A percentile compares a stretch with the other conserved stretches of the same genome.
These are phyloP conservation scores for Xiphophorus hellerii DNA, from an alignment of 2,113 vertebrate genomes.

Conservation along the genomic window DNA sequence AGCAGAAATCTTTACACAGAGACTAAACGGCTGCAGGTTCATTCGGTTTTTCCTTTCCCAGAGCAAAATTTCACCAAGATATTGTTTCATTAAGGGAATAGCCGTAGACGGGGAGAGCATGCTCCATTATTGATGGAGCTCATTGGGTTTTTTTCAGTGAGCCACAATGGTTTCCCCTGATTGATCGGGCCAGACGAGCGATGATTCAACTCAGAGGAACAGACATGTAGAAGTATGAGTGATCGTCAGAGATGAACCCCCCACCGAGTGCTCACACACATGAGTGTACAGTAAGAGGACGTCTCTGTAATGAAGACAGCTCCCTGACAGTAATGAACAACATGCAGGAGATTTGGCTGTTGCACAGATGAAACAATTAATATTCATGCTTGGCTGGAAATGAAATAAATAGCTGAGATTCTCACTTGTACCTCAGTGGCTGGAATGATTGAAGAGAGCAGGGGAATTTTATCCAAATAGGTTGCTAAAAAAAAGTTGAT, in stretches of 20 bases:
- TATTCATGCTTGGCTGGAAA: conserved; percentile 58
- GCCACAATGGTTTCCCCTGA: conserved; percentile 67
- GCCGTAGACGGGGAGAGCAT: conserved; percentile 52
- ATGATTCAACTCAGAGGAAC: conserved; percentile 67
- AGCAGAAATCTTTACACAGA: background rate
- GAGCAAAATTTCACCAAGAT: conserved; percentile 36
- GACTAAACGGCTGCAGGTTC: conserved; percentile 9
- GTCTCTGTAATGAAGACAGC: conserved; percentile 65
- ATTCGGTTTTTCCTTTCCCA: conserved; percentile 6
- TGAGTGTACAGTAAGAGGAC: conserved; percentile 31
- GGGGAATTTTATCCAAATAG: conserved; percentile 15
- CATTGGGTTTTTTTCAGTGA: conserved; percentile 62
- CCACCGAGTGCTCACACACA: conserved; percentile 20
- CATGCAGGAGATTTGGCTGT: conserved; percentile 44
- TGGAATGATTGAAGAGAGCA: conserved; percentile 34
- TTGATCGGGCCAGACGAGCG: conserved; percentile 60
- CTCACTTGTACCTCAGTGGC: conserved; percentile 17
- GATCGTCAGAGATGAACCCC: conserved; percentile 40
- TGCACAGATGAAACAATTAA: conserved; percentile 67
- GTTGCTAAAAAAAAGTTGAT: conserved; percentile 4
- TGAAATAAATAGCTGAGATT: conserved; percentile 52
- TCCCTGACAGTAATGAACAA: conserved; percentile 65
- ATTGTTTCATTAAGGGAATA: conserved; percentile 69
- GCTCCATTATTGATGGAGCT: conserved; percentile 73
- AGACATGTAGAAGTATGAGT: conserved; percentile 58